These are phyloP conservation scores for Neosalanx taihuensis DNA, from an alignment of 2,797 vertebrate species.

Conservation along the genomic window DNA sequence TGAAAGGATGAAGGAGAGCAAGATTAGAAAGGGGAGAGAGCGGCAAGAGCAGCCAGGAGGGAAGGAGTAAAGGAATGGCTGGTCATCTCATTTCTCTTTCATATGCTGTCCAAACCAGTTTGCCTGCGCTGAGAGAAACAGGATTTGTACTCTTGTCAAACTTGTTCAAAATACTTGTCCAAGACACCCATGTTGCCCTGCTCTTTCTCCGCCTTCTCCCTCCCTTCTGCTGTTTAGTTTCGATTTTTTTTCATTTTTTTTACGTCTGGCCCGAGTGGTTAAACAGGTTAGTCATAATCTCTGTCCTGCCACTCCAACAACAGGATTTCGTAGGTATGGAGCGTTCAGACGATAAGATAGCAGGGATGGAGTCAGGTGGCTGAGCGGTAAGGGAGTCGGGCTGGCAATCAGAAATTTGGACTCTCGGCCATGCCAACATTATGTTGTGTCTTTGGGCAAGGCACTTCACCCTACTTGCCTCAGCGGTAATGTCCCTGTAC, in stretches of 20 bases:
- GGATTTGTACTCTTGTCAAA: not conserved
- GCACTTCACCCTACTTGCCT: too few relatives aligned
- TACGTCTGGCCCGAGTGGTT: constrained; percentile 26
- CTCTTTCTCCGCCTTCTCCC: constrained; percentile 4
- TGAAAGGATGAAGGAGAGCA: not conserved
- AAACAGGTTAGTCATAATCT: constrained; percentile 53
- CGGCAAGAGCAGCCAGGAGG: not conserved
- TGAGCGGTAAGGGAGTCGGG: too few relatives aligned
- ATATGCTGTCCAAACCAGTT: not conserved
- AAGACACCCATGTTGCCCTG: not conserved
- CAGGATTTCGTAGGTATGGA: constrained; percentile 34
- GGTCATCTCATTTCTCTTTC: not conserved
- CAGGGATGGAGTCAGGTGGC: not conserved
- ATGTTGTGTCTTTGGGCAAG: too few relatives aligned
- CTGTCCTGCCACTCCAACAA: constrained; percentile 26
- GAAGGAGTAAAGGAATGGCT: constrained; percentile 29
- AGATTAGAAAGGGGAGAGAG: constrained; percentile 5
- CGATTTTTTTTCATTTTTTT: not conserved
- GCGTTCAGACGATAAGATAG: constrained; percentile 24
- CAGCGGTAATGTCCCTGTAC: too few relatives aligned
- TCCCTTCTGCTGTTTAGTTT: not conserved
- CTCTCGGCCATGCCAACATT: too few relatives aligned
- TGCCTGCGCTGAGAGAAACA: not conserved
- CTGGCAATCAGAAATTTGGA: too few relatives aligned
- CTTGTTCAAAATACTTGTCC: not conserved